These are phyloP conservation scores for Lucifuga dentata DNA, from an alignment of 2,113 vertebrate genomes.

Conservation along the genomic window DNA sequence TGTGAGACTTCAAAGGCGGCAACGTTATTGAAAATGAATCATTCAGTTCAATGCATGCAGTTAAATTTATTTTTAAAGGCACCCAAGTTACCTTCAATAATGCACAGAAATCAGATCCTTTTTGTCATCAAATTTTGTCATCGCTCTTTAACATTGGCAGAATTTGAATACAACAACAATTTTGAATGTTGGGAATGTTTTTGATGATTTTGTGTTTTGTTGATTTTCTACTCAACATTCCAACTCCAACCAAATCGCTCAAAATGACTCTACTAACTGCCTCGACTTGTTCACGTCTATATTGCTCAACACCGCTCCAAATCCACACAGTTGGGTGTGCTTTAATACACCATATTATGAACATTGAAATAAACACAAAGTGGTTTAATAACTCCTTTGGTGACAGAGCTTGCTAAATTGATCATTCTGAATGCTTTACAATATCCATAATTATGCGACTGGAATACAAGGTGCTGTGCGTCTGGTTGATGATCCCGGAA, in stretches of 20 bases:
- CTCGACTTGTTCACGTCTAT: conserved; percentile 44
- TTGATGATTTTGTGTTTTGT: neutral
- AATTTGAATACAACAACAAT: neutral
- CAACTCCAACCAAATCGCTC: conserved; percentile 7
- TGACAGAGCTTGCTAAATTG: conserved; percentile 73
- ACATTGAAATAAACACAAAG: conserved; percentile 79
- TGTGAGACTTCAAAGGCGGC: conserved; percentile 69
- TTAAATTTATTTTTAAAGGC: neutral
- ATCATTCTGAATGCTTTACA: conserved; percentile 76
- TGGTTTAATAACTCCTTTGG: conserved; percentile 77
- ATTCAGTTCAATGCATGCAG: conserved; percentile 20
- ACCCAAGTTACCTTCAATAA: neutral
- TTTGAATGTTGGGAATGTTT: neutral
- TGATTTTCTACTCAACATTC: conserved; percentile 31
- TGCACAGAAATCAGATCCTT: neutral
- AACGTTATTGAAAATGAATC: conserved; percentile 42
- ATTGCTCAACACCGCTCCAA: conserved; percentile 50
- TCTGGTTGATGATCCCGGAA: conserved; percentile 76
- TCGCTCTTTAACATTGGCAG: neutral
- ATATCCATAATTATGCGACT: conserved; percentile 79
- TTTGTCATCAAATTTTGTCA: neutral
- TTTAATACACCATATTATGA: conserved; percentile 66
- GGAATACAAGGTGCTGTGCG: conserved; percentile 72
- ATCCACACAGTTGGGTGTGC: conserved; percentile 55
- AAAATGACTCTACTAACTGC: conserved; percentile 29